Conservation (phyloP, 2,797 vertebrate genomes). For the Gastrophryne carolinensis region DNA sequence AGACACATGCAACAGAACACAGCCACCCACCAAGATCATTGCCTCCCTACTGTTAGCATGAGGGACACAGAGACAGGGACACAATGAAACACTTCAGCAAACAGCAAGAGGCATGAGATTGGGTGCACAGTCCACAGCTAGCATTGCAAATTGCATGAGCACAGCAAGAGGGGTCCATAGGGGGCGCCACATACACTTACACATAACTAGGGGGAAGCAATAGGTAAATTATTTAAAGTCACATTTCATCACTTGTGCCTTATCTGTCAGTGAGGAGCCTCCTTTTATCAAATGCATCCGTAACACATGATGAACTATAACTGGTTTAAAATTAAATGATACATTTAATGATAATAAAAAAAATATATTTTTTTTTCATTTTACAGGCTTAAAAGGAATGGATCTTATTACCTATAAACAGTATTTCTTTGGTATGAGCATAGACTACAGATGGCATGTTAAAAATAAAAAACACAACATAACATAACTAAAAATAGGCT, state of each 20-base stretch:
- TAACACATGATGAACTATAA: too few species aligned
- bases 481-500: too few species aligned
- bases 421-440: too few species aligned
- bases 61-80: neutral
- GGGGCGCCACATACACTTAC: neutral
- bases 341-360: too few species aligned
- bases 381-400: too few species aligned
- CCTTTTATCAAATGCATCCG: constrained; percentile 52
- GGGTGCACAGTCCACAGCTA: constrained; percentile 30
- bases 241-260: constrained; percentile 55
- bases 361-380: too few species aligned
- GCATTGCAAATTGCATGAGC: constrained; percentile 28
- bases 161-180: constrained; percentile 3
- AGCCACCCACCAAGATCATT: neutral
- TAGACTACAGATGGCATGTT: too few species aligned
- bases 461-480: too few species aligned
- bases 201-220: constrained; percentile 27
- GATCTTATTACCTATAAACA: too few species aligned
- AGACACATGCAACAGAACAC: neutral
- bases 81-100: neutral
- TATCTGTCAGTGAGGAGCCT: constrained; percentile 55
- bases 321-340: too few species aligned
- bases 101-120: neutral
- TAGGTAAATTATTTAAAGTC: constrained; percentile 50
- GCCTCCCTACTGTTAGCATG: neutral